Evolutionary conservation across 2,888 invertebrate genomes (phyloP).

Genomic region (Smittia sp.): DNA sequence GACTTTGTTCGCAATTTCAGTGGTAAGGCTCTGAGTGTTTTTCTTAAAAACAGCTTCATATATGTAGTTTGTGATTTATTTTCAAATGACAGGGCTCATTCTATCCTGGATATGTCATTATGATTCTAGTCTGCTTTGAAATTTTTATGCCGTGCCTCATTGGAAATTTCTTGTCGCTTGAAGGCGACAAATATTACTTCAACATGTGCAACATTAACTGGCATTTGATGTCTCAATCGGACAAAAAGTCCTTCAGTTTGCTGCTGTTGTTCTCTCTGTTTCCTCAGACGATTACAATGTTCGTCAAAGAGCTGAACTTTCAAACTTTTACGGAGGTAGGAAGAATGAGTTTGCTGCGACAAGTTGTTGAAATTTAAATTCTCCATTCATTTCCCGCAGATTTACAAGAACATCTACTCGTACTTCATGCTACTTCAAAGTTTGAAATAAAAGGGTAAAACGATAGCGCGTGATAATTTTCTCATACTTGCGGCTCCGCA

Average conservation of each 20-base stretch:
- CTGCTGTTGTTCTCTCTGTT: not conserved
- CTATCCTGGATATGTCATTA: not conserved
- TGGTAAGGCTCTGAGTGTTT: not conserved
- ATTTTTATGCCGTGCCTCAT: not conserved
- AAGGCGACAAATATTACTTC: not conserved
- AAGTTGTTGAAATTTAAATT: too few relatives aligned
- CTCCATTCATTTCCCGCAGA: too few relatives aligned
- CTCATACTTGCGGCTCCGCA: too few relatives aligned
- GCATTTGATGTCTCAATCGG: not conserved
- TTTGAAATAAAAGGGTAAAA: too few relatives aligned
- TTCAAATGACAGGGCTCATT: not conserved
- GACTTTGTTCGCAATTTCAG: not conserved
- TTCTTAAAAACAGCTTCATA: not conserved
- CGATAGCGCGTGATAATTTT: too few relatives aligned
- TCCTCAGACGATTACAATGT: not conserved
- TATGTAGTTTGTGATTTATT: not conserved
- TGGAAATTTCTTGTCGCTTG: not conserved
- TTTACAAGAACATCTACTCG: not conserved
- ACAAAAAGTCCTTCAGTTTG: not conserved
- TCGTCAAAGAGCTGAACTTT: not conserved
- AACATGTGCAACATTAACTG: not conserved
- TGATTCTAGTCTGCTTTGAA: not conserved
- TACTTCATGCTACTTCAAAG: not conserved
- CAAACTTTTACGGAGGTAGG: not conserved
- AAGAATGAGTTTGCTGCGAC: too few relatives aligned